These are phyloP conservation scores for Novumbra hubbsi DNA, from an alignment of 2,797 vertebrate species.

Conservation along the genomic window DNA sequence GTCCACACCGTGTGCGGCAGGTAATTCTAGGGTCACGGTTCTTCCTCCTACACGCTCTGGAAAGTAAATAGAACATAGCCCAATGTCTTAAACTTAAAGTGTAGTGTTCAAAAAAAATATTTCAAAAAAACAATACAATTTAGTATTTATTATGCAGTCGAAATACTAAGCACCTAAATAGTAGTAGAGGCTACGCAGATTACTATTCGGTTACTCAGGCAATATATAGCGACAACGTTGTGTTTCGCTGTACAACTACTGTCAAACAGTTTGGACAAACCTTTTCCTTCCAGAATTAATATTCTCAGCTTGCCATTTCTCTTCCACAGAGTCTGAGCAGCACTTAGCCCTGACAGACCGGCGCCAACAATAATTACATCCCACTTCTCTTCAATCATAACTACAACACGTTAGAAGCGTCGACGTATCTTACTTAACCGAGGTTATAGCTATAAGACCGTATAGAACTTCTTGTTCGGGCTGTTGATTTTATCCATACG, in stretches of 20 bases:
- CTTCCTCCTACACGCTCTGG: conserved; percentile 74
- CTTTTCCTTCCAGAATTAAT: conserved; percentile 73
- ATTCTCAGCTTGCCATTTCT: conserved; percentile 55
- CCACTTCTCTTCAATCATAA: conserved; percentile 65
- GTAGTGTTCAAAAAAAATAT: neutral
- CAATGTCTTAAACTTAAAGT: neutral
- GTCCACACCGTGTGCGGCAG: conserved; percentile 64
- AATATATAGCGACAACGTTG: neutral
- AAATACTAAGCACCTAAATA: too few relatives aligned
- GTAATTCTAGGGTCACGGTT: conserved; percentile 61
- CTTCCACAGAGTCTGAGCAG: conserved; percentile 62
- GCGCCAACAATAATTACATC: conserved; percentile 75
- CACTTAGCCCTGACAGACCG: conserved; percentile 72
- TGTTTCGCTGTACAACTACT: neutral
- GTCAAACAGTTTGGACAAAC: conserved; percentile 43
- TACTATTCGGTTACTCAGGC: neutral
- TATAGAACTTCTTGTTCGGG: neutral
- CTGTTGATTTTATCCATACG: neutral
- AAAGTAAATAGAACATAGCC: neutral
- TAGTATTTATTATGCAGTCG: too few relatives aligned
- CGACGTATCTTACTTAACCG: neutral
- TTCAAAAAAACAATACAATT: too few relatives aligned
- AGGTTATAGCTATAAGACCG: neutral
- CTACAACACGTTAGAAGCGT: neutral
- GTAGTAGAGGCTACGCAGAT: neutral